A percentile compares a stretch with the other conserved stretches of the same genome.
Conservation (phyloP, 2,113 vertebrate species). For the Thunnus thynnus region DNA sequence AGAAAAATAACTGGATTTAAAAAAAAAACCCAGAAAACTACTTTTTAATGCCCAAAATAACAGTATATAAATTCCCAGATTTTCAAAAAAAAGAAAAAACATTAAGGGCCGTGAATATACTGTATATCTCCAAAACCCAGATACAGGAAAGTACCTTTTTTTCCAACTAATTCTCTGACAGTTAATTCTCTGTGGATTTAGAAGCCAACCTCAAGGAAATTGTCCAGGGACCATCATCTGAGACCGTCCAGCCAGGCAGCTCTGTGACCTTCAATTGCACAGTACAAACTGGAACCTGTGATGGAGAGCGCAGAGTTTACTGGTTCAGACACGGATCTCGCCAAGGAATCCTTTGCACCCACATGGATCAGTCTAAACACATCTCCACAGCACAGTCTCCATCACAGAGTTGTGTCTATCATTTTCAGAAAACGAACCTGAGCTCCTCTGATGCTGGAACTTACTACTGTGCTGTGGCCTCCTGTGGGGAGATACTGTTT, state of each 20-base stretch:
- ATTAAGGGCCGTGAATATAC: no score
- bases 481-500: no score
- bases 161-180: no score
- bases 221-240: conserved; percentile 42
- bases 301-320: conserved; percentile 57
- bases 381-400: background rate
- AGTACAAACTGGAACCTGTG: conserved; percentile 47
- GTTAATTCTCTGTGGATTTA: conserved; percentile 2
- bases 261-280: conserved; percentile 69
- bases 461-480: conserved; percentile 37
- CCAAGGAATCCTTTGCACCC: conserved; percentile 60
- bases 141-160: no score
- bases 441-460: conserved; percentile 46
- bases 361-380: background rate
- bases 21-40: no score
- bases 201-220: conserved; percentile 4
- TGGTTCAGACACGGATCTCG: conserved; percentile 61
- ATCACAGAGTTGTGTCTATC: conserved; percentile 61
- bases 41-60: background rate
- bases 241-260: conserved; percentile 41
- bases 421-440: conserved; percentile 52
- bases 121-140: no score
- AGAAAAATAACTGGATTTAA: no score
- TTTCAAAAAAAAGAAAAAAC: background rate
- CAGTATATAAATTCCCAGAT: background rate